Evolutionary conservation across 2,888 invertebrate genomes (phyloP).

Genomic region (Arrhopalites spinosus): DNA sequence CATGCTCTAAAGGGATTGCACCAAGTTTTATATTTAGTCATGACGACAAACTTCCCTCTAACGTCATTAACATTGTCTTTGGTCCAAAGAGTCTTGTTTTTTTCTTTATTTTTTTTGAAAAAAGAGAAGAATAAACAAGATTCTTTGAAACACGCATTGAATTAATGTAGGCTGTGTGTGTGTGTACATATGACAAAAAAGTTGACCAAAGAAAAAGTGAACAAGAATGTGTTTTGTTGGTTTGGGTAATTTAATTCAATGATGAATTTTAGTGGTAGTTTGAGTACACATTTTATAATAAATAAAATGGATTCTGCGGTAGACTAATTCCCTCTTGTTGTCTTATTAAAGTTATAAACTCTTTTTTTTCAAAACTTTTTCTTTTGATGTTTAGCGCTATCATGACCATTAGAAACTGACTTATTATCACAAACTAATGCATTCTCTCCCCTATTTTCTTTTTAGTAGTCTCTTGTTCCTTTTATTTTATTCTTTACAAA

Average conservation of each 20-base stretch:
- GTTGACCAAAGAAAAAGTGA: not conserved
- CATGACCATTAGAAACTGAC: not conserved
- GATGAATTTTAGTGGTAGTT: conserved; percentile 1
- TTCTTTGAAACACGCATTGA: too few relatives aligned
- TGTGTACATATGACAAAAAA: too few relatives aligned
- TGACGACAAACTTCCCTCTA: too few relatives aligned
- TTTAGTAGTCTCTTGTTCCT: too few relatives aligned
- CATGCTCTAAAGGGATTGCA: too few relatives aligned
- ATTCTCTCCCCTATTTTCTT: not conserved
- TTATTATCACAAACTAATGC: not conserved
- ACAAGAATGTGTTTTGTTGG: not conserved
- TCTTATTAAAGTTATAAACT: not conserved
- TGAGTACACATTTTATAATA: conserved; percentile 17
- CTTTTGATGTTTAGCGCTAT: conserved; percentile 29
- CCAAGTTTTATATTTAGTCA: too few relatives aligned
- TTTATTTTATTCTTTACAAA: too few relatives aligned
- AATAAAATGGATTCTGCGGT: conserved; percentile 29
- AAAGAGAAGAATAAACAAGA: not conserved
- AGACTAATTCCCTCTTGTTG: conserved; percentile 28
- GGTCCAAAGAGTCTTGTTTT: too few relatives aligned
- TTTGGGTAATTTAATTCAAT: not conserved
- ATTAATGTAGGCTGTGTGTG: too few relatives aligned
- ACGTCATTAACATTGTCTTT: too few relatives aligned
- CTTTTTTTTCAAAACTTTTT: not conserved
- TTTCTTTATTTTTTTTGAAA: not conserved